phyloP scores from a whole-genome alignment of 2,888 invertebrate genomes.

The Sinhomidia bicolor region DNA sequence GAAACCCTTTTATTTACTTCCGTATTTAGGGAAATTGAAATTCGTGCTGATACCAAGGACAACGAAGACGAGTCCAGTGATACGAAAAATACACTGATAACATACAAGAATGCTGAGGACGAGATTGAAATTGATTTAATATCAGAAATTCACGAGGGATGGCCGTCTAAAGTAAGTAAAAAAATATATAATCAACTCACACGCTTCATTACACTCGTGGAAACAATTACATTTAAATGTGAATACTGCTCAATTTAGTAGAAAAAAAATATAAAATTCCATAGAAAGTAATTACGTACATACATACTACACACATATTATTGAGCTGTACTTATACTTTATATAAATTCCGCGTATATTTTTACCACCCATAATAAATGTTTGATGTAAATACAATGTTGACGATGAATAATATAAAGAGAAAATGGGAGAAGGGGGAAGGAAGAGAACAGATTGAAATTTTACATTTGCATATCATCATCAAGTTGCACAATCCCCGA shows the following conservation, averaged over 20 bases:
- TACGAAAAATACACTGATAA: conserved; percentile 68
- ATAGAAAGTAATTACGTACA: neutral
- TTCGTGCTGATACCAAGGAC: conserved; percentile 67
- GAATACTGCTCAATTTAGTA: no score
- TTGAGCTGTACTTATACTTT: no score
- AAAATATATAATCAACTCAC: no score
- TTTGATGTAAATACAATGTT: no score
- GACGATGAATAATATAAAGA: neutral
- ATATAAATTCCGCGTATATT: no score
- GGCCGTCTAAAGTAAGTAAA: conserved; percentile 77
- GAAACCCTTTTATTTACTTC: neutral
- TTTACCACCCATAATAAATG: no score
- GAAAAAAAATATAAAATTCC: no score
- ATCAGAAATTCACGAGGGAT: conserved; percentile 72
- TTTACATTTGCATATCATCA: conserved; percentile 72
- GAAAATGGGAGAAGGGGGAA: conserved; percentile 1
- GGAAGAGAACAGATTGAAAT: conserved; percentile 66
- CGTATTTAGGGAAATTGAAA: conserved; percentile 73
- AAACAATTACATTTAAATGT: no score
- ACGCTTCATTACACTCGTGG: no score
- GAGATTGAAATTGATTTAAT: conserved; percentile 78
- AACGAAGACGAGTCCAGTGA: conserved; percentile 57
- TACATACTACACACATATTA: neutral
- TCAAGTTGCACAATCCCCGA: conserved; percentile 50
- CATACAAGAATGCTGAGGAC: conserved; percentile 69